Evolutionary conservation across 1,140 invertebrate species (phyloP).

Genomic region (Scaptomyza hsui): DNA sequence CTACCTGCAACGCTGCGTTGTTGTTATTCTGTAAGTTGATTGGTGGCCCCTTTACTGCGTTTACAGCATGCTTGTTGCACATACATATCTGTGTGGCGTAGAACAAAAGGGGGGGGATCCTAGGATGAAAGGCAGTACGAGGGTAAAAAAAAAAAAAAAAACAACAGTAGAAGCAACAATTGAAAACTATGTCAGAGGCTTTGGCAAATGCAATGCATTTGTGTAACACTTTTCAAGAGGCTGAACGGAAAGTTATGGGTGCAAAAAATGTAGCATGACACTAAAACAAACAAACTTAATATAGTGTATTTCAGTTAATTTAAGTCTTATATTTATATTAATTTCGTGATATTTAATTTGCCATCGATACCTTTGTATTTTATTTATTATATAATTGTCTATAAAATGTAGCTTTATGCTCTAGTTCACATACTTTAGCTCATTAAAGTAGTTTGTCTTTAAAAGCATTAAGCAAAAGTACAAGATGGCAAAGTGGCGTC

Average conservation of each 20-base stretch:
- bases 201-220: conserved; percentile 62
- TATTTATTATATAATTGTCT: too few relatives aligned
- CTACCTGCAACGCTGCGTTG: conserved; percentile 33
- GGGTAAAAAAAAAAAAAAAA: too few relatives aligned
- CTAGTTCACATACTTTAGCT: conserved; percentile 13
- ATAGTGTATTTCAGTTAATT: too few relatives aligned
- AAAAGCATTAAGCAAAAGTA: conserved; percentile 33
- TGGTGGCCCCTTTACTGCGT: conserved; percentile 32
- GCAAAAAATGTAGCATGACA: conserved; percentile 1
- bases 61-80: conserved; percentile 13
- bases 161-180: conserved; percentile 48
- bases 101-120: background rate
- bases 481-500: conserved; percentile 5
- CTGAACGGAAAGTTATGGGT: conserved; percentile 34
- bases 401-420: background rate
- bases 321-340: too few relatives aligned
- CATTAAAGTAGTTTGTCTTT: conserved; percentile 16
- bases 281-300: background rate
- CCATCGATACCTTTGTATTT: too few relatives aligned
- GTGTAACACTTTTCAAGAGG: conserved; percentile 73
- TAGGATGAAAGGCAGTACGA: background rate
- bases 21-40: conserved; percentile 53
- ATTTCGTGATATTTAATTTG: too few relatives aligned
- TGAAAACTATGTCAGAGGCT: conserved; percentile 66
- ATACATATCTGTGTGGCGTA: conserved; percentile 5